phyloP scores from a whole-genome alignment of 2,797 vertebrate species.

The Coregonus ussuriensis region DNA sequence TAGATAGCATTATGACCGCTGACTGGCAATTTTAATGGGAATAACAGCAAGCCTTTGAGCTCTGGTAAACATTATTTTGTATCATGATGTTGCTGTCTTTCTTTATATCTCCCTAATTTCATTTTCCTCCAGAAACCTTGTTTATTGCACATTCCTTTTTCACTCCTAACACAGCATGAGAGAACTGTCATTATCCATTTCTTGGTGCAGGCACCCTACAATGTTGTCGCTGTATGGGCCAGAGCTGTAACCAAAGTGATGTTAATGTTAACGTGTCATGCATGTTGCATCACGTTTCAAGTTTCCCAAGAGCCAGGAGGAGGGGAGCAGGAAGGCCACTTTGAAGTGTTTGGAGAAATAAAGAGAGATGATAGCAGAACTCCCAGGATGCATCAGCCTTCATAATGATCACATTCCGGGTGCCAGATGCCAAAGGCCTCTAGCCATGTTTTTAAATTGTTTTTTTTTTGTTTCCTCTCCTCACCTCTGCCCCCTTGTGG shows the following conservation, averaged over 20 bases:
- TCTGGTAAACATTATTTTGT: slow-evolving; percentile 42
- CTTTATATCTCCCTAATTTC: slow-evolving; percentile 2
- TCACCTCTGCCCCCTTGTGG: slow-evolving; percentile 27
- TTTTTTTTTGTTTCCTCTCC: slow-evolving; percentile 1
- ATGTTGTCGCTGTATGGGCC: slow-evolving; percentile 38
- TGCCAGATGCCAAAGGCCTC: slow-evolving; percentile 38
- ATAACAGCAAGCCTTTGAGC: slow-evolving; percentile 55
- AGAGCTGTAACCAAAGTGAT: slow-evolving; percentile 48
- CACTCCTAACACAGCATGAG: slow-evolving; percentile 49
- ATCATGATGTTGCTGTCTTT: slow-evolving; percentile 22
- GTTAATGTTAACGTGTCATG: slow-evolving; percentile 36
- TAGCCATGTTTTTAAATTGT: slow-evolving; percentile 37
- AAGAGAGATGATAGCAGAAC: slow-evolving; percentile 37
- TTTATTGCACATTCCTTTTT: slow-evolving; percentile 71
- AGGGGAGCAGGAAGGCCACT: slow-evolving; percentile 22
- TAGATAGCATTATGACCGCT: slow-evolving; percentile 33
- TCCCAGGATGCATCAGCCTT: slow-evolving; percentile 26
- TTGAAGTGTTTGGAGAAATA: slow-evolving; percentile 41
- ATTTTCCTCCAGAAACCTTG: slow-evolving; percentile 36
- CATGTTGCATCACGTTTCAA: slow-evolving; percentile 50
- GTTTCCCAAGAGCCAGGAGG: slow-evolving; percentile 46
- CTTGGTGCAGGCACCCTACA: slow-evolving; percentile 46
- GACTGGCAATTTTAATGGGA: slow-evolving; percentile 46
- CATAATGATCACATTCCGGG: slow-evolving; percentile 36
- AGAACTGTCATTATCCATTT: slow-evolving; percentile 42